These are phyloP conservation scores for Colossoma macropomum DNA, from an alignment of 2,113 vertebrate genomes.

Conservation along the genomic window DNA sequence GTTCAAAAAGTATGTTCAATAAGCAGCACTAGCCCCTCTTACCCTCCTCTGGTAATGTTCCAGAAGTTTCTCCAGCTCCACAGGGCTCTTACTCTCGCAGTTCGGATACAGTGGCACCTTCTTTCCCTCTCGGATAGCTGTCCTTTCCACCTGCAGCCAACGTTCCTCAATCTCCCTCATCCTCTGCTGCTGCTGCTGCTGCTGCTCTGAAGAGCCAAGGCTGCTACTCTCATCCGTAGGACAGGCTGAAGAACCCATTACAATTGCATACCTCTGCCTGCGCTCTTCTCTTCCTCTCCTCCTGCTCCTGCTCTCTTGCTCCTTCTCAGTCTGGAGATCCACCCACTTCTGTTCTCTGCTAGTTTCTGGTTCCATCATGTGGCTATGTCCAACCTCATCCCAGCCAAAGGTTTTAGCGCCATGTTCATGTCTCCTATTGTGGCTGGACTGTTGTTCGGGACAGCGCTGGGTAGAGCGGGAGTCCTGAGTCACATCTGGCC, in stretches of 20 bases:
- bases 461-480: constrained; percentile 43
- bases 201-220: background rate
- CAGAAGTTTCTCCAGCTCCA: constrained; percentile 60
- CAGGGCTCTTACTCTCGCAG: constrained; percentile 25
- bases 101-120: constrained; percentile 54
- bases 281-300: constrained; percentile 68
- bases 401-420: constrained; percentile 69
- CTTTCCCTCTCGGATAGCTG: constrained; percentile 54
- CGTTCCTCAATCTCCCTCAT: constrained; percentile 68
- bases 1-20: too few relatives aligned
- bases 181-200: constrained; percentile 41
- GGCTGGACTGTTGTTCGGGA: constrained; percentile 30
- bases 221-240: constrained; percentile 2
- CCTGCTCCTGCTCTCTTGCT: constrained; percentile 42
- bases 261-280: constrained; percentile 68
- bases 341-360: background rate
- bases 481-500: constrained; percentile 71
- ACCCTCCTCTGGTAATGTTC: constrained; percentile 65
- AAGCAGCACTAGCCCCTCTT: constrained; percentile 37
- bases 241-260: constrained; percentile 59
- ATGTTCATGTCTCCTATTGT: constrained; percentile 54
- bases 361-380: background rate
- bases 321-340: constrained; percentile 48
- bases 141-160: constrained; percentile 75
- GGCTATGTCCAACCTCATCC: constrained; percentile 61